Evolutionary conservation across 2,113 vertebrate species (phyloP).

Genomic region (Myotis yumanensis): DNA sequence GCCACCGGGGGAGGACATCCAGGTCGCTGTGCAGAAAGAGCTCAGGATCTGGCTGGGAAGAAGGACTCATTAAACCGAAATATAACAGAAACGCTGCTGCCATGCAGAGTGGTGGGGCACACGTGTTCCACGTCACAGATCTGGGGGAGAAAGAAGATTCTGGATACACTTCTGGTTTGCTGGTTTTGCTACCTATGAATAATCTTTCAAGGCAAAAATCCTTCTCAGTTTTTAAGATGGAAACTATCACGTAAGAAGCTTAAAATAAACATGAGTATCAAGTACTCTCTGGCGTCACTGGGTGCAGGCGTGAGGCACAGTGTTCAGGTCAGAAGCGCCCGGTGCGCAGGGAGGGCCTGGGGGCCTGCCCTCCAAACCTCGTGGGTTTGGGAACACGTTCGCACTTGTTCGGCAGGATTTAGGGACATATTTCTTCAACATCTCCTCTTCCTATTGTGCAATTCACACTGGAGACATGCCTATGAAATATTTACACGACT

Average conservation of each 20-base stretch:
- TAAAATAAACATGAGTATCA: slow-evolving; percentile 50
- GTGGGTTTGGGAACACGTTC: slow-evolving; percentile 58
- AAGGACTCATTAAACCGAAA: slow-evolving; percentile 43
- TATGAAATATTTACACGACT: slow-evolving; percentile 72
- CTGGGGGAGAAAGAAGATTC: slow-evolving; percentile 43
- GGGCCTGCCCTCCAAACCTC: slow-evolving; percentile 71
- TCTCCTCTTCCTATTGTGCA: slow-evolving; percentile 69
- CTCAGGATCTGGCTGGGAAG: background rate
- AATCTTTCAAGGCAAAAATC: slow-evolving; percentile 72
- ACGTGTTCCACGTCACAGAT: slow-evolving; percentile 69
- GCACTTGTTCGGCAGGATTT: slow-evolving; percentile 75
- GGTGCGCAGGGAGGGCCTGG: slow-evolving; percentile 29
- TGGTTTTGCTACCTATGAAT: slow-evolving; percentile 73
- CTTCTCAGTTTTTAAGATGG: slow-evolving; percentile 64
- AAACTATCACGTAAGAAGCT: slow-evolving; percentile 66
- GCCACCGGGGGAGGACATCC: background rate
- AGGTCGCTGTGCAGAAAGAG: background rate
- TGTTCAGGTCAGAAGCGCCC: background rate
- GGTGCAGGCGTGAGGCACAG: slow-evolving; percentile 52
- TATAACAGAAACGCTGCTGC: background rate
- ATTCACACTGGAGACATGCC: slow-evolving; percentile 52
- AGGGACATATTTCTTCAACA: slow-evolving; percentile 69
- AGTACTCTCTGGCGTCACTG: slow-evolving; percentile 53
- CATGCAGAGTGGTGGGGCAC: slow-evolving; percentile 47
- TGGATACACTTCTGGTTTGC: slow-evolving; percentile 63